These are phyloP conservation scores for Acrossocheilus fasciatus DNA, from an alignment of 2,797 vertebrate species.

Conservation along the genomic window DNA sequence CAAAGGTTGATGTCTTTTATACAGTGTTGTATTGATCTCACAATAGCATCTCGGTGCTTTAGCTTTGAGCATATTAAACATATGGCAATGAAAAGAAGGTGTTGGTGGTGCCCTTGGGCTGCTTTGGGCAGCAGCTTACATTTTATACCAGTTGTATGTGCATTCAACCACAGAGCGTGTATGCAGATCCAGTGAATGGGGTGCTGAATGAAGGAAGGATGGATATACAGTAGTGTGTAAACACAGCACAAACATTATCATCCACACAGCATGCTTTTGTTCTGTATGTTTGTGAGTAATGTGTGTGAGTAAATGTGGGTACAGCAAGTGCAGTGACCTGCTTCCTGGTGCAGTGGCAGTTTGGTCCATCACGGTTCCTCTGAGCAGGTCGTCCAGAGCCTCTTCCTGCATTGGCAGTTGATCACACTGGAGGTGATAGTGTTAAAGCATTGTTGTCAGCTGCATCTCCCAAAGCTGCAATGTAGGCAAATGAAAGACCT, in stretches of 20 bases:
- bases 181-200: slow-evolving; percentile 37
- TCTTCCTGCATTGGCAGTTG: slow-evolving; percentile 22
- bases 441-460: slow-evolving; percentile 42
- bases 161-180: not conserved
- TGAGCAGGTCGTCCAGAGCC: slow-evolving; percentile 4
- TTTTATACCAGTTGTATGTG: slow-evolving; percentile 29
- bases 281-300: slow-evolving; percentile 2
- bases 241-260: slow-evolving; percentile 26
- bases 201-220: slow-evolving; percentile 20
- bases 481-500: slow-evolving; percentile 37
- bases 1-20: slow-evolving; percentile 41
- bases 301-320: slow-evolving; percentile 12
- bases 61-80: slow-evolving; percentile 48
- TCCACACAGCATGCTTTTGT: not conserved
- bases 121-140: slow-evolving; percentile 23
- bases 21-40: slow-evolving; percentile 32
- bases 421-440: slow-evolving; percentile 26
- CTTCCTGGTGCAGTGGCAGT: slow-evolving; percentile 52
- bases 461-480: slow-evolving; percentile 35
- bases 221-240: slow-evolving; percentile 11
- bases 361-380: slow-evolving; percentile 35
- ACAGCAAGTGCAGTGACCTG: slow-evolving; percentile 47
- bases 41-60: slow-evolving; percentile 31
- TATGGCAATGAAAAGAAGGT: slow-evolving; percentile 40
- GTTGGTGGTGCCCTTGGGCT: slow-evolving; percentile 30